phyloP scores from a whole-genome alignment of 2,888 invertebrate species.

The Catocala fraxini region DNA sequence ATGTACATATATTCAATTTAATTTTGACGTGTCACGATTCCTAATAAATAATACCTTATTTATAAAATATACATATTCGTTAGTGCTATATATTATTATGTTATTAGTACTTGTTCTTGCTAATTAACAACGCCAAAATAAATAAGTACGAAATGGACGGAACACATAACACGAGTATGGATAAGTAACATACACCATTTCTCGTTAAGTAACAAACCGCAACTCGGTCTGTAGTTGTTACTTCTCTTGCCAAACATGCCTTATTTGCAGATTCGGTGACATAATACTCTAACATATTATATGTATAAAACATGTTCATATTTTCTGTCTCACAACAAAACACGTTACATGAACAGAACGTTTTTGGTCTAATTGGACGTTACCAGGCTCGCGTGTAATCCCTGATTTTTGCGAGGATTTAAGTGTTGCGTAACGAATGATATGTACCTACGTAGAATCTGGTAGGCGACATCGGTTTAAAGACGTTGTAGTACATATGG shows the following conservation, averaged over 20 bases:
- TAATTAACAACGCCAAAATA: not conserved
- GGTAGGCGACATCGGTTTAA: too few relatives aligned
- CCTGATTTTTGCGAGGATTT: slow-evolving; percentile 2
- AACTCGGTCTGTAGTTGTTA: slow-evolving; percentile 26
- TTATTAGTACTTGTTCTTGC: not conserved
- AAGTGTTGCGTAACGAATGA: slow-evolving; percentile 2
- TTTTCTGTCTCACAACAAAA: not conserved
- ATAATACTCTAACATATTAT: slow-evolving; percentile 1
- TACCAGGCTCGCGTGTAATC: slow-evolving; percentile 7
- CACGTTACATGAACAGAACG: not conserved
- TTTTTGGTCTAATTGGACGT: slow-evolving; percentile 2
- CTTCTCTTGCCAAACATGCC: slow-evolving; percentile 25
- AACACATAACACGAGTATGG: slow-evolving; percentile 7
- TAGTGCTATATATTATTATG: too few relatives aligned
- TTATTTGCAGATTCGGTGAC: slow-evolving; percentile 22
- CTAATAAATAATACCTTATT: too few relatives aligned
- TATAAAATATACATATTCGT: too few relatives aligned
- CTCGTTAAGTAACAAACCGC: slow-evolving; percentile 37
- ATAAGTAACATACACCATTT: slow-evolving; percentile 31
- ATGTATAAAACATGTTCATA: not conserved
- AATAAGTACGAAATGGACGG: slow-evolving; percentile 7
- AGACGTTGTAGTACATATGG: too few relatives aligned
- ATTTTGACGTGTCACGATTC: too few relatives aligned
- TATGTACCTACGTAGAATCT: not conserved
- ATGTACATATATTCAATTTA: too few relatives aligned